Evolutionary conservation across 2,113 vertebrate genomes (phyloP).

Genomic region (Chelonoidis abingdonii): DNA sequence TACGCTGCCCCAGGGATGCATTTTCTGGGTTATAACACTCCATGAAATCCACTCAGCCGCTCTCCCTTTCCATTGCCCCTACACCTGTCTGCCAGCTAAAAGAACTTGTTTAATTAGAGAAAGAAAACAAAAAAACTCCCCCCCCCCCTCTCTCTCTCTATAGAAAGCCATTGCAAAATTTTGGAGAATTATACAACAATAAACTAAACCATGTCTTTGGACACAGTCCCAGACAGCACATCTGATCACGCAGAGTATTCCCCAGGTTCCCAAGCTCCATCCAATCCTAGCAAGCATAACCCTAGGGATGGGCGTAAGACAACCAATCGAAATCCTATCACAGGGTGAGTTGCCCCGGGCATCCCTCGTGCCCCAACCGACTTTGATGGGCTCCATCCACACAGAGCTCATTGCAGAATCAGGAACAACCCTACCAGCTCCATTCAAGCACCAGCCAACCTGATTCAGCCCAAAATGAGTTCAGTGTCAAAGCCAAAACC

Average conservation of each 20-base stretch:
- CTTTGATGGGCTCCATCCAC: not conserved
- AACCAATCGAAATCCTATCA: not conserved
- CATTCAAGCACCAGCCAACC: not conserved
- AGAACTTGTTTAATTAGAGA: not conserved
- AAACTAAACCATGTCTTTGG: not conserved
- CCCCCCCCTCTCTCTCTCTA: too few species aligned
- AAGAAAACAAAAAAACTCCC: not conserved
- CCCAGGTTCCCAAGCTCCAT: rapidly evolving
- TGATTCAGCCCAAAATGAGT: not conserved
- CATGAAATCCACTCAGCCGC: not conserved
- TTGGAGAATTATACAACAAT: slow-evolving; percentile 52
- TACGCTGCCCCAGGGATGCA: too few species aligned
- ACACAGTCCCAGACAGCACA: not conserved
- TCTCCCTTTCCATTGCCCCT: not conserved
- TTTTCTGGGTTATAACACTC: not conserved
- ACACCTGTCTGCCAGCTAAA: not conserved
- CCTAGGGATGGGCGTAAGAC: not conserved
- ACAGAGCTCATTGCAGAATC: not conserved
- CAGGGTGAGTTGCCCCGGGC: not conserved
- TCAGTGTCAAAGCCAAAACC: not conserved
- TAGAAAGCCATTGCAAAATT: not conserved
- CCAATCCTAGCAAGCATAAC: not conserved
- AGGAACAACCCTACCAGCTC: not conserved
- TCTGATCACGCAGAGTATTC: not conserved
- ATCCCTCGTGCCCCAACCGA: not conserved